A percentile compares a stretch with the other conserved stretches of the same genome.
These are phyloP conservation scores for Stomorhina lunata DNA, from an alignment of 2,888 invertebrate genomes.

Conservation along the genomic window DNA sequence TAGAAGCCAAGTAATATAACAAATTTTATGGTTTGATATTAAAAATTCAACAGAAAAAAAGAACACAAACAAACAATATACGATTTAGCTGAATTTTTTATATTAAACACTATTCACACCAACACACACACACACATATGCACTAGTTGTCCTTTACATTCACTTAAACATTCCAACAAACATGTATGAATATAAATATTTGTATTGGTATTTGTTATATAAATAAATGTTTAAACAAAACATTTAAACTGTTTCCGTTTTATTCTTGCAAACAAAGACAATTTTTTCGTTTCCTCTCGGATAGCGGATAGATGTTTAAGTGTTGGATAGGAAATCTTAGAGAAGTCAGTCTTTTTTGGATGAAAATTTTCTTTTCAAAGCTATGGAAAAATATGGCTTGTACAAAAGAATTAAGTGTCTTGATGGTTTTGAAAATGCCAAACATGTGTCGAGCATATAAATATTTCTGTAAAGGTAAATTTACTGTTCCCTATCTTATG, in stretches of 20 bases:
- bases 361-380: too few species aligned
- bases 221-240: background rate
- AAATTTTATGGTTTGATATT: conserved; percentile 59
- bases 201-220: background rate
- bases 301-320: too few species aligned
- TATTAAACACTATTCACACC: background rate
- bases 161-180: background rate
- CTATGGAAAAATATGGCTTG: too few species aligned
- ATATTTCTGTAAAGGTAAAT: too few species aligned
- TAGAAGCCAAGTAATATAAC: conserved; percentile 52
- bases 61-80: conserved; percentile 22
- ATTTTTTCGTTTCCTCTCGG: background rate
- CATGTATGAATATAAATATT: too few species aligned
- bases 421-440: too few species aligned
- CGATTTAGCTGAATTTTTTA: conserved; percentile 22
- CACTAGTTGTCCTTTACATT: too few species aligned
- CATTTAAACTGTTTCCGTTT: background rate
- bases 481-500: too few species aligned
- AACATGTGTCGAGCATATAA: too few species aligned
- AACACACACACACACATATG: background rate
- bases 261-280: background rate
- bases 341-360: background rate
- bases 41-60: conserved; percentile 51
- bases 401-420: too few species aligned
- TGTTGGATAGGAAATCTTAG: too few species aligned